Conservation (phyloP, 2,797 vertebrate species). For the Chiroxiphia lanceolata region DNA sequence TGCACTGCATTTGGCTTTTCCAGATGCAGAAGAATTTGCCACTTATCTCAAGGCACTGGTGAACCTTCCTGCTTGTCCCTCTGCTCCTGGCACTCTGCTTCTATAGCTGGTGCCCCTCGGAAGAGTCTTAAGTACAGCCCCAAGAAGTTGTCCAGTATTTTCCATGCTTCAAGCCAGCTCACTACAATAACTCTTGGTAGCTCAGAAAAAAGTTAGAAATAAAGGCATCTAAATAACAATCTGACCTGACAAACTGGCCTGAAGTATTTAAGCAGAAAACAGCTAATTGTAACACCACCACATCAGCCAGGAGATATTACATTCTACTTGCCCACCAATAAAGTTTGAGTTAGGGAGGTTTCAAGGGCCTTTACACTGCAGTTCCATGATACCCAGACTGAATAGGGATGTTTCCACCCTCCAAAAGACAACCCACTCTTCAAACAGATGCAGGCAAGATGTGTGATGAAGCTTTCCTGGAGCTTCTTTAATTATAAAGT, state of each 20-base stretch:
- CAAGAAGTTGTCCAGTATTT: neutral
- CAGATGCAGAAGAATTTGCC: neutral
- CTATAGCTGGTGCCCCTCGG: neutral
- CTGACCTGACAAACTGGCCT: neutral
- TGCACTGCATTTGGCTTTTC: neutral
- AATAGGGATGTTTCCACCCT: neutral
- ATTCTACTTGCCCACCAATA: no score
- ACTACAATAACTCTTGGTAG: neutral
- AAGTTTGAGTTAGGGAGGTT: neutral
- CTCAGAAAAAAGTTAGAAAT: neutral
- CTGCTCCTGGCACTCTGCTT: neutral
- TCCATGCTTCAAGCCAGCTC: neutral
- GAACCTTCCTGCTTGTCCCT: neutral
- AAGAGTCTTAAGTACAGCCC: neutral
- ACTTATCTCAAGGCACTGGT: neutral
- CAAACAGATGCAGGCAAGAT: neutral
- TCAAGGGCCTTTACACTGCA: neutral
- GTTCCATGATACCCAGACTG: neutral
- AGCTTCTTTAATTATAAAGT: neutral
- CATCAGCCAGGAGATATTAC: neutral
- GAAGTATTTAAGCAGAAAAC: neutral
- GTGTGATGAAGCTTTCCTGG: neutral
- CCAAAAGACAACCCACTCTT: neutral
- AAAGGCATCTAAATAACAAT: neutral
- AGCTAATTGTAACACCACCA: rapidly evolving